phyloP scores from a whole-genome alignment of 2,113 vertebrate genomes.

The Phaethon lepturus region DNA sequence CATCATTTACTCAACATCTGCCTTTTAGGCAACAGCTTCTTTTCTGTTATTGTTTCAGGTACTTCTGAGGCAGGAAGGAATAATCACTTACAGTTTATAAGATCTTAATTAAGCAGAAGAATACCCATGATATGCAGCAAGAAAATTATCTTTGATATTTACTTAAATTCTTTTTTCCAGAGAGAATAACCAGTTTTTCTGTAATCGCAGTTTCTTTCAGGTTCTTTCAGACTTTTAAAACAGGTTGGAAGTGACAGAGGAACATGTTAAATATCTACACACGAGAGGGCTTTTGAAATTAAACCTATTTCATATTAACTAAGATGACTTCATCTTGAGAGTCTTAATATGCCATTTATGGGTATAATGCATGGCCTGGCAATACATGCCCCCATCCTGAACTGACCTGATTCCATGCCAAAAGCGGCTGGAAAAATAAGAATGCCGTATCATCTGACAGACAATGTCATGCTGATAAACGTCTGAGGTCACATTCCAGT shows the following conservation, averaged over 20 bases:
- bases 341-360: not conserved
- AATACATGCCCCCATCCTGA: not conserved
- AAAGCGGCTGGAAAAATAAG: not conserved
- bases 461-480: slow-evolving; percentile 3
- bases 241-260: not conserved
- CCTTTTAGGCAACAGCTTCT: not conserved
- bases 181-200: not conserved
- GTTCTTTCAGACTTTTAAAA: not conserved
- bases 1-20: not conserved
- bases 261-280: not conserved
- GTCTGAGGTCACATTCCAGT: slow-evolving; percentile 25
- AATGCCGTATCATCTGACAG: not conserved
- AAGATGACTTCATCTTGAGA: not conserved
- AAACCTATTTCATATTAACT: not conserved
- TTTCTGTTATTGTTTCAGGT: not conserved
- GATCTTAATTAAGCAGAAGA: not conserved
- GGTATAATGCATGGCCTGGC: not conserved
- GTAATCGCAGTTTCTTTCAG: not conserved
- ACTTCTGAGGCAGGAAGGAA: not conserved
- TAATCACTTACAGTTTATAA: not conserved
- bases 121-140: not conserved
- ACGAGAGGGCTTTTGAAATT: not conserved
- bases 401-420: not conserved
- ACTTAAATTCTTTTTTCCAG: not conserved
- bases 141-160: not conserved